These are phyloP conservation scores for Triplophysa dalaica DNA, from an alignment of 2,113 vertebrate species.

Conservation along the genomic window DNA sequence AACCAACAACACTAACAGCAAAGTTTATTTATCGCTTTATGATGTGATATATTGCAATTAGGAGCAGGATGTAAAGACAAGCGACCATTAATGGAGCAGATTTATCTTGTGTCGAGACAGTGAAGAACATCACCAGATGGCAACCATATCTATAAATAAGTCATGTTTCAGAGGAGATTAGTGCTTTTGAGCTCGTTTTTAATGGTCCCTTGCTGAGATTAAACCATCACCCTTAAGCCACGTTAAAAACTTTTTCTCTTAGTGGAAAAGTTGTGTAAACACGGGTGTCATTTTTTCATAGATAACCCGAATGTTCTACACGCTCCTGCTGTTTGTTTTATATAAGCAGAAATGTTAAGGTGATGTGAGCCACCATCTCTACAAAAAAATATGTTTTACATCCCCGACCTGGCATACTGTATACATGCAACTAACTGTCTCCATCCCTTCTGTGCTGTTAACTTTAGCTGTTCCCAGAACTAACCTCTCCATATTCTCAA, in stretches of 20 bases:
- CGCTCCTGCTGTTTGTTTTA: neutral
- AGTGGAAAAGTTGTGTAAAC: slow-evolving; percentile 60
- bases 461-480: slow-evolving; percentile 18
- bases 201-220: slow-evolving; percentile 72
- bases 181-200: slow-evolving; percentile 73
- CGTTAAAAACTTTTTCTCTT: slow-evolving; percentile 68
- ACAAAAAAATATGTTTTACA: neutral
- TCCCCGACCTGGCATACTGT: neutral
- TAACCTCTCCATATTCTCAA: slow-evolving; percentile 23
- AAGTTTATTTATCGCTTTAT: slow-evolving; percentile 29
- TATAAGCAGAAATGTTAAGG: neutral
- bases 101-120: slow-evolving; percentile 28
- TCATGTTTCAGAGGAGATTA: slow-evolving; percentile 73
- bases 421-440: neutral
- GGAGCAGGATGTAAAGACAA: slow-evolving; percentile 36
- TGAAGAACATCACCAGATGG: slow-evolving; percentile 70
- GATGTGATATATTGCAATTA: slow-evolving; percentile 53
- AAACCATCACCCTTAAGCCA: slow-evolving; percentile 66
- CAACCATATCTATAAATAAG: slow-evolving; percentile 77
- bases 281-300: slow-evolving; percentile 13
- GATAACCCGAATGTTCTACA: neutral
- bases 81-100: slow-evolving; percentile 29
- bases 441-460: neutral
- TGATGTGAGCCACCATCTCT: neutral
- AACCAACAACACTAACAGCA: slow-evolving; percentile 23